Evolutionary conservation across 1,140 invertebrate species (phyloP), one percentile per base, ranked within the genome.

Genomic region (Philotrypesis tridentata): DNA sequence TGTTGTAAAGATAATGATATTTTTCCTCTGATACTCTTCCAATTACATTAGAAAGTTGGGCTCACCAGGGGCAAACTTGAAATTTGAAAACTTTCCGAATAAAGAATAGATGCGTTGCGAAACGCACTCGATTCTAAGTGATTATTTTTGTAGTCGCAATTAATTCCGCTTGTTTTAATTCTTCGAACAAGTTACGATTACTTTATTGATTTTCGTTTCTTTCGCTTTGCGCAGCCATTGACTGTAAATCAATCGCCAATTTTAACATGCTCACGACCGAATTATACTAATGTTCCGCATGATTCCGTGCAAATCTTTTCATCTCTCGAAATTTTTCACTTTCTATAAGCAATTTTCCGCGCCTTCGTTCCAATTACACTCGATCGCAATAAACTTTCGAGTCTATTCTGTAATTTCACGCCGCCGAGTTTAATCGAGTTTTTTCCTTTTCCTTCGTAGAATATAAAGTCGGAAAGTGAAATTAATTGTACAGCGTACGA

Each of bases 401-500:
- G 33, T 74, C 68, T 80, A 55, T 55, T 61, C 70, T 73, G 68
- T 80, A 67, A 76, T 76, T 81, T 76, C 63, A 70, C 73, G 27
- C 33, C 72, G 23, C 27, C 61, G 48, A 55, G 4, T 71, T 76
- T 68, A 75, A 80, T 80, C 40, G 61, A 65, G 33, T 76, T 81
- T 81, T 76, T 61, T 21, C 55, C 37, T 27, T 0, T 33, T 37
- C 33, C 33, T 37, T 29, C 8, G 23, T 17, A 5, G 43, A 63
- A 74, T 67, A 60, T n/a, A 55, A 55, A 17, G 61, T 12, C 55
- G 48, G 9, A 68, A 68, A 81, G 55, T n/a, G 60, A 70, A 75
- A 81, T 81, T 81, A 81, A 81, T 76, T 75, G 27, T 40, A n/a
- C n/a, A 55, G 25, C 55, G n/a, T n/a, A n/a, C 65, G n/a, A 27